Conservation (phyloP, 2,113 vertebrate genomes). For the Laticauda laticaudata region DNA sequence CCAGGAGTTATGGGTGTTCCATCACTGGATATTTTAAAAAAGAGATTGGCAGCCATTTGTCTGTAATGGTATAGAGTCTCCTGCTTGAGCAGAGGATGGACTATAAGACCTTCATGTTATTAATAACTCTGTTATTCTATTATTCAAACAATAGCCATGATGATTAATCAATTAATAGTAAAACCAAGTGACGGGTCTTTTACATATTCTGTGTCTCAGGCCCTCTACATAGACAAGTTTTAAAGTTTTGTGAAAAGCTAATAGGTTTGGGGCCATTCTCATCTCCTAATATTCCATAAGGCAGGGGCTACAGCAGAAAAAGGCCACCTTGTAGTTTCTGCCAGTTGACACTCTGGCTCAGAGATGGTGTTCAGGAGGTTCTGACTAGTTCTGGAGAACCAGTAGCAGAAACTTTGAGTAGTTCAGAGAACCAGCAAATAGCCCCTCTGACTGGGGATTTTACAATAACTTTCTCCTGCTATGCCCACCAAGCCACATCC, state of each 20-base stretch:
- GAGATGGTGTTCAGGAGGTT: too few relatives aligned
- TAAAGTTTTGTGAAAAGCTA: neutral
- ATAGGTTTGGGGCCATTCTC: neutral
- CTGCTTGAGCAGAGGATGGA: neutral
- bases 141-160: neutral
- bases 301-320: too few relatives aligned
- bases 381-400: too few relatives aligned
- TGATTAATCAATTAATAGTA: neutral
- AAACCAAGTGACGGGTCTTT: neutral
- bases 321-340: neutral
- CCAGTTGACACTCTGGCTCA: too few relatives aligned
- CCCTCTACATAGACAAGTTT: neutral
- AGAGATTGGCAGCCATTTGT: neutral
- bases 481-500: too few relatives aligned
- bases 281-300: neutral
- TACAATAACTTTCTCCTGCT: too few relatives aligned
- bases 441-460: too few relatives aligned
- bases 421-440: too few relatives aligned
- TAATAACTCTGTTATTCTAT: neutral
- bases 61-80: neutral
- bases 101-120: neutral
- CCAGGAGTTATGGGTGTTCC: neutral
- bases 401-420: too few relatives aligned
- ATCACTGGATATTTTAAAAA: neutral
- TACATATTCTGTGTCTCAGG: neutral